Base-by-base conservation (phyloP, 2,113 vertebrate genomes). In the Daubentonia madagascariensis region DNA sequence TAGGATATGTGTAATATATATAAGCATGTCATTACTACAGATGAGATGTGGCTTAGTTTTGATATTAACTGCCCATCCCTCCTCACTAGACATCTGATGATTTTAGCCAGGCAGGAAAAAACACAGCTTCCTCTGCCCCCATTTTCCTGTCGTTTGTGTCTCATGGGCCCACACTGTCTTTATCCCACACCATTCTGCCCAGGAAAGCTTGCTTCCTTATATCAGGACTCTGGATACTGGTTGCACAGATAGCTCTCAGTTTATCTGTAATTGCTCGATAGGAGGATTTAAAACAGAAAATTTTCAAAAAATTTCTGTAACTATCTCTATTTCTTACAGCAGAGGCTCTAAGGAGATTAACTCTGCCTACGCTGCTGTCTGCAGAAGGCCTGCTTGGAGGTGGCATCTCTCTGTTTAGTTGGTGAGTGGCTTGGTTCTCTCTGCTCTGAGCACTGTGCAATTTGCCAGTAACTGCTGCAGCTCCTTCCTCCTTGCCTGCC, bases 101-200 rank as follows among this genome's bases (percentile, higher is more conserved):
- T 28, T 61, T 79, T 37, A 35, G 25, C 30, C 37, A 48, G 78
- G 14, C 40, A 1, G 67, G 18, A 20, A 14, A 35, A 61, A 76
- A 54, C 13, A 17, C 17, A 10, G 17, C 6, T 20, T 43, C 30
- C 43, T 59, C 25, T 1, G 7, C 12, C 16, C 57, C 48, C 13
- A 28, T 81, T 75, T 87, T 90, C 23, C 52, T 22, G 18, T 12
- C 6, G 14, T 9, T 25, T 61, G n/a, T 67, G 13, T 70, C n/a
- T 1, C 13, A 0, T 2, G 20, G 22, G 48, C 22, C 28, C 59
- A 9, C 2, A 1, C n/a, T 35, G n/a, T 72, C 61, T 83, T 20
- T 14, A 20, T 12, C 23, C 45, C 45, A 8, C 8, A 35, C 52
- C 35, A 5, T 25, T 86, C 22, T 54, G 30, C 25, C 17, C 17